These are phyloP conservation scores for Maniola hyperantus DNA, from an alignment of 2,888 invertebrate species.

Conservation along the genomic window DNA sequence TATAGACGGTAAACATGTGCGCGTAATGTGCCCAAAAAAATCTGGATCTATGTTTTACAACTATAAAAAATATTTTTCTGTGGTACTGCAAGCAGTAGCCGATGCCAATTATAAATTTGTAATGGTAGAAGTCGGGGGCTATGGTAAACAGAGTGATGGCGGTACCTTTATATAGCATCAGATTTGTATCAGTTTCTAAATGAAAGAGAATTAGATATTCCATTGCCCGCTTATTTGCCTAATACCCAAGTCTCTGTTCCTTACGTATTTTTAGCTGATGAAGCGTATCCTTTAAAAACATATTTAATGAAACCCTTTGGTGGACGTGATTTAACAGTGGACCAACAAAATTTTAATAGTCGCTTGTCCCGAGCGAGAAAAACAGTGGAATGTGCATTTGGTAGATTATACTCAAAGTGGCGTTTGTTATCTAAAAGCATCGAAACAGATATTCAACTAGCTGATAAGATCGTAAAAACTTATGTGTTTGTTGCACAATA, in stretches of 20 bases:
- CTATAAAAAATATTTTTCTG: constrained; percentile 7
- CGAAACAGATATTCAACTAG: constrained; percentile 5
- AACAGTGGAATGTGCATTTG: constrained; percentile 6
- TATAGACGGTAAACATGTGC: constrained; percentile 7
- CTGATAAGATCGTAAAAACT: constrained; percentile 4
- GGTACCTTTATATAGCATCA: constrained; percentile 7
- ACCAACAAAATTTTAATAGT: constrained; percentile 7
- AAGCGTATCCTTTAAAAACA: constrained; percentile 5
- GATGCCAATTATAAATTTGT: constrained; percentile 4
- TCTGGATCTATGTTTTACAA: constrained; percentile 7
- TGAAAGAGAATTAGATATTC: constrained; percentile 6
- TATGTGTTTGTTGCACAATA: constrained; percentile 6
- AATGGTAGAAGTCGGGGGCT: constrained; percentile 7
- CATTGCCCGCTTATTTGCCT: constrained; percentile 6
- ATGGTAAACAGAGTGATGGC: constrained; percentile 7
- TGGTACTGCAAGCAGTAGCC: constrained; percentile 6
- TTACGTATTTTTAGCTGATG: constrained; percentile 6
- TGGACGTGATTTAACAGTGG: constrained; percentile 6
- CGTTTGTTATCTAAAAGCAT: constrained; percentile 7
- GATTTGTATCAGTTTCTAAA: constrained; percentile 7
- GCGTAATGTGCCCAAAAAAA: constrained; percentile 2
- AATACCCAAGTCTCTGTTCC: constrained; percentile 6
- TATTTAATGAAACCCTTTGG: constrained; percentile 5
- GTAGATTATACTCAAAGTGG: constrained; percentile 4
- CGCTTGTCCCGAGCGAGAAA: constrained; percentile 6